A percentile compares a stretch with the other conserved stretches of the same genome.
Conservation (phyloP, 92 coral and sea anemone species). For the Pocillopora meandrina region DNA sequence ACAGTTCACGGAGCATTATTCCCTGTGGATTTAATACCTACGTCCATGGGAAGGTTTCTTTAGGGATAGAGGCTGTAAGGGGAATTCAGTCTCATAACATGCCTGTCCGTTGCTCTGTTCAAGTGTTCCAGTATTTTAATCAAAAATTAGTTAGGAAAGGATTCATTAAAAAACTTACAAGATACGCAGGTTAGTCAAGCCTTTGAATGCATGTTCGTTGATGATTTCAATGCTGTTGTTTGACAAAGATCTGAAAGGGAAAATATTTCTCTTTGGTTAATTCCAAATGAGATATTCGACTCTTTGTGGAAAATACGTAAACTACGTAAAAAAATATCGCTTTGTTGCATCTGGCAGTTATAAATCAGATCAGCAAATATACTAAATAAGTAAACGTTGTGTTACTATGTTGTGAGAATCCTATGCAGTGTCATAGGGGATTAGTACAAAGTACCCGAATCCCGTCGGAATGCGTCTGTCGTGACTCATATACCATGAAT, state of each 20-base stretch:
- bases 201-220: conserved; percentile 20
- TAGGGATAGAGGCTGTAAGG: too few species aligned
- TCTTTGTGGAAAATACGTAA: background rate
- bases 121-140: background rate
- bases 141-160: background rate
- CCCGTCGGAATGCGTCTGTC: too few species aligned
- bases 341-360: background rate
- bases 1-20: too few species aligned
- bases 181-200: conserved; percentile 18
- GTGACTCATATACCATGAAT: too few species aligned
- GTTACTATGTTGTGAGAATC: too few species aligned
- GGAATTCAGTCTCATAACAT: background rate
- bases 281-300: background rate
- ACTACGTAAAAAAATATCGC: background rate
- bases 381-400: too few species aligned
- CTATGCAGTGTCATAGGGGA: too few species aligned
- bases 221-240: conserved; percentile 44
- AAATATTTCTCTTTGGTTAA: background rate
- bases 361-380: too few species aligned
- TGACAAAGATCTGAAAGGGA: conserved; percentile 23
- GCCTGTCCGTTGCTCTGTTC: background rate
- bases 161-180: conserved; percentile 11
- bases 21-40: too few species aligned
- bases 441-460: too few species aligned
- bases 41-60: too few species aligned